Evolutionary conservation across 2,888 invertebrate species (phyloP), one percentile per base, ranked within the genome.

Genomic region (Ophioninae sp.): DNA sequence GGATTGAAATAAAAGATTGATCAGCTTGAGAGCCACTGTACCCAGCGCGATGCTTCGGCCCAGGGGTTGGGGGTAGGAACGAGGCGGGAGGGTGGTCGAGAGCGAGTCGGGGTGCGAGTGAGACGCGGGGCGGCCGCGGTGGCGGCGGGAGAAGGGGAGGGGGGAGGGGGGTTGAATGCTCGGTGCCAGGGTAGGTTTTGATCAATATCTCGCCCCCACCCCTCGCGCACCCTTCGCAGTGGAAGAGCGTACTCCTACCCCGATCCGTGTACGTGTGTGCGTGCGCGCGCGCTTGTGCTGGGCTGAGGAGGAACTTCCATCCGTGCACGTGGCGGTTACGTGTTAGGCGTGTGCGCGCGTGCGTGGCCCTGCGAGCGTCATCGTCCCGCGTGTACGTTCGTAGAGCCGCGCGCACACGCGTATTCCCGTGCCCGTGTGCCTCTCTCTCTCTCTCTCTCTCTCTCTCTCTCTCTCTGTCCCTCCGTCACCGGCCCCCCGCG

Each of bases 151-250:
- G n/a, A n/a, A n/a, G n/a, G n/a, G n/a, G n/a, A n/a, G n/a, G n/a
- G n/a, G n/a, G n/a, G n/a, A 72, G 77, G 86, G 83, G 84, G 85
- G 84, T 85, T 80, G 86, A 87, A 88, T 90, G 89, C 90, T 90
- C 90, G 91, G 91, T 92, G 91, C 91, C 91, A 91, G 92, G 92
- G 92, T 92, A 92, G 92, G 91, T 92, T 92, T 92, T 92, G 92
- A 92, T 92, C 92, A 92, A 92, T 92, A 92, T 93, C 92, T 92
- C 91, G 91, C 90, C 91, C 91, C 92, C 91, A 91, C 90, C 89
- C 90, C 89, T 87, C 87, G 88, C 87, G 81, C 90, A 88, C 90
- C 90, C 89, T 89, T 89, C 89, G 88, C 87, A 88, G 88, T 89
- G 89, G 91, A 89, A 91, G 90, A 91, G 90, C 91, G 90, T 91